Conservation (phyloP, 2,113 vertebrate genomes). For the Montifringilla adamsi region DNA sequence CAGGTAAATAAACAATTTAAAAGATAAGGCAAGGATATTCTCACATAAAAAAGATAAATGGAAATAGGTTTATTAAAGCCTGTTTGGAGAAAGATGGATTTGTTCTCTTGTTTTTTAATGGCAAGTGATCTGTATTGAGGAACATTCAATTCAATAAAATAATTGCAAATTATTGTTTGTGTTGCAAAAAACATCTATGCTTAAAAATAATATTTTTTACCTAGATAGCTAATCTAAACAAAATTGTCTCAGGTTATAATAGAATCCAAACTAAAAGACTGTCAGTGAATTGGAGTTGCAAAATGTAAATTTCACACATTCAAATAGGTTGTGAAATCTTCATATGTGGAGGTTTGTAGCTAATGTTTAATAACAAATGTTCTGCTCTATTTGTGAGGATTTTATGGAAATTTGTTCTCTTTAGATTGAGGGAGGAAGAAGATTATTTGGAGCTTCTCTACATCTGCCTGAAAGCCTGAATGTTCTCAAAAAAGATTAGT, state of each 20-base stretch:
- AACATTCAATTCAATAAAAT: background rate
- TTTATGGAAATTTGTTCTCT: background rate
- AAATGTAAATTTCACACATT: background rate
- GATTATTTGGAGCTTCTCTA: background rate
- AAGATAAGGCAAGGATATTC: background rate
- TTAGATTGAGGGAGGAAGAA: background rate
- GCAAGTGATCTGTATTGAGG: background rate
- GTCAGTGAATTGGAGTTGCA: background rate
- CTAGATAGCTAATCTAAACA: background rate
- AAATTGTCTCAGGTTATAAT: background rate
- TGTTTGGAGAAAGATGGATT: background rate
- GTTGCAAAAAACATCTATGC: background rate
- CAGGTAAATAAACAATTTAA: background rate
- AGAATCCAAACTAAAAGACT: background rate
- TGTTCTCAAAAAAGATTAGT: background rate
- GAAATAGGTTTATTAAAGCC: background rate
- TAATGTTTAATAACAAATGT: background rate
- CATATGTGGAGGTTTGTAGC: background rate
- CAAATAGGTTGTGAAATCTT: background rate
- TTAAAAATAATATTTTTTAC: background rate
- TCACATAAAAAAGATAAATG: background rate
- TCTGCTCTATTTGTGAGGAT: background rate
- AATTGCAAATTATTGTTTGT: background rate
- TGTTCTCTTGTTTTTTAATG: background rate
- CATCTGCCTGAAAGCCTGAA: background rate